Percentiles rank a stretch among this genome's conserved stretches.
Evolutionary conservation across 2,797 vertebrate genomes (phyloP).

Genomic region (Propithecus perrieri): DNA sequence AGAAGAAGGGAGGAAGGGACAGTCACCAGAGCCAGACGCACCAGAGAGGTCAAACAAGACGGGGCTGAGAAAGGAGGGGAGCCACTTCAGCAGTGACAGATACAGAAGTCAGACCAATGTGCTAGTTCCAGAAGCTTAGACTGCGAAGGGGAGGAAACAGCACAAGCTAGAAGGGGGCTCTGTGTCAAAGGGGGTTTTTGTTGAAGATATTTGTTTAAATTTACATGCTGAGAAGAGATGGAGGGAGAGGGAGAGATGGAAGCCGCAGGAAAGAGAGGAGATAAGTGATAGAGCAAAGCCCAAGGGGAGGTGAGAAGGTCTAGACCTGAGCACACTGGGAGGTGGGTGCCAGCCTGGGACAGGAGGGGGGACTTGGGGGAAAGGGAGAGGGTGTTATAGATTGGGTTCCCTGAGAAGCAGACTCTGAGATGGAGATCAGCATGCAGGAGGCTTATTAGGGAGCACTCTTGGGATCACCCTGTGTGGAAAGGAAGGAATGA

Average conservation of each 20-base stretch:
- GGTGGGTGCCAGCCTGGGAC: neutral
- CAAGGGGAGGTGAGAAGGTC: neutral
- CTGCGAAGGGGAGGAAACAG: neutral
- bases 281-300: neutral
- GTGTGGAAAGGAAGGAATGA: neutral
- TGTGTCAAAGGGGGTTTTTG: neutral
- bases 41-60: neutral
- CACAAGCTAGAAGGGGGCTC: neutral
- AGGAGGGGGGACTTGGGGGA: neutral
- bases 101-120: neutral
- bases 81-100: neutral
- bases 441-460: neutral
- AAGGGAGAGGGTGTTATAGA: neutral
- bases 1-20: neutral
- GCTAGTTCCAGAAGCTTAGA: neutral
- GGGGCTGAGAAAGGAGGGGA: neutral
- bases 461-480: neutral
- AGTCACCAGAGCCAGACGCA: neutral
- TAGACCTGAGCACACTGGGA: neutral
- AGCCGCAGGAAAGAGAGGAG: neutral
- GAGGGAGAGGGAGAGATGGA: neutral
- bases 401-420: neutral
- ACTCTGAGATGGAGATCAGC: neutral
- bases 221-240: neutral
- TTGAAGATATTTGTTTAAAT: conserved; percentile 34